Conservation (phyloP, 2,888 invertebrate species). For the Brachyptera risi region DNA sequence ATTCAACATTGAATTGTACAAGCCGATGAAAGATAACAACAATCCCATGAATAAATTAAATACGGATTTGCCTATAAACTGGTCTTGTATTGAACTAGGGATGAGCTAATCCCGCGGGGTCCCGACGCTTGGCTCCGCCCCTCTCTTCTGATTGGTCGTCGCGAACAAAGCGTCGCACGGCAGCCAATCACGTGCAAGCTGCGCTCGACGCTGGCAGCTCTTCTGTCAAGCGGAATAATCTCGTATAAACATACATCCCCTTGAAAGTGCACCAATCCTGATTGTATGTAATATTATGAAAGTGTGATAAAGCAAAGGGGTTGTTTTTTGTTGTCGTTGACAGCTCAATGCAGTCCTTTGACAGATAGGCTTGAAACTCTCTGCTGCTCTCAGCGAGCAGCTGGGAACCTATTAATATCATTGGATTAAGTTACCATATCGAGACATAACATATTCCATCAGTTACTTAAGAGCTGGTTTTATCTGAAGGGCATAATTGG, state of each 20-base stretch:
- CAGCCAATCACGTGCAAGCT: not conserved
- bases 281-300: not conserved
- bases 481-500: too few species aligned
- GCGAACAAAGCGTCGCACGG: conserved; percentile 5
- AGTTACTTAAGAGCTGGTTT: too few species aligned
- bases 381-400: too few species aligned
- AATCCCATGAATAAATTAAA: not conserved
- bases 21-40: too few species aligned
- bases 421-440: too few species aligned
- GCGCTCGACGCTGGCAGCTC: conserved; percentile 4
- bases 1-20: too few species aligned
- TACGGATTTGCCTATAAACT: not conserved
- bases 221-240: not conserved
- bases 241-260: not conserved
- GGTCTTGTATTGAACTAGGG: not conserved
- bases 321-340: not conserved
- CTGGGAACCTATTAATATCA: too few species aligned
- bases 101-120: not conserved
- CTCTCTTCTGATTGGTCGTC: not conserved
- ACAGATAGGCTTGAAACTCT: too few species aligned
- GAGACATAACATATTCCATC: too few species aligned
- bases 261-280: not conserved
- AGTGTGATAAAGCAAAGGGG: not conserved
- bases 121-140: not conserved
- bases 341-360: too few species aligned